Conservation (phyloP, 2,113 vertebrate genomes). For the Nesospiza acunhae region DNA sequence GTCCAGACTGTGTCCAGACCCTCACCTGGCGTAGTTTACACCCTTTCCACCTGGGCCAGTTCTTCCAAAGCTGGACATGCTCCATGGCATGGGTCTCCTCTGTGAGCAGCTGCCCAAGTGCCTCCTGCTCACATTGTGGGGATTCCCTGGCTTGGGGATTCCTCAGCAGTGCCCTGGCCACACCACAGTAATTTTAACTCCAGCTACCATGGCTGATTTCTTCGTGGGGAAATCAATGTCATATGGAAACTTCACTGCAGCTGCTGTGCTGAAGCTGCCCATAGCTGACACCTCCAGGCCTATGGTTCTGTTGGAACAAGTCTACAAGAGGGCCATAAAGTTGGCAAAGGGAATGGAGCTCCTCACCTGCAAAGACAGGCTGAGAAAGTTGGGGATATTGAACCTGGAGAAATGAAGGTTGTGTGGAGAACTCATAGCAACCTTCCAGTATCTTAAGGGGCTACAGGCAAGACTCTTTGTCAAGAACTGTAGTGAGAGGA, state of each 20-base stretch:
- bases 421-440: background rate
- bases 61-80: background rate
- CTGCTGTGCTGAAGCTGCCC: background rate
- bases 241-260: background rate
- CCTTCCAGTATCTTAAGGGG: background rate
- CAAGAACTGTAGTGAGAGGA: background rate
- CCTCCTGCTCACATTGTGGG: rapidly evolving
- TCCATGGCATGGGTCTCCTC: rapidly evolving
- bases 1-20: background rate
- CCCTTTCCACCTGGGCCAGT: background rate
- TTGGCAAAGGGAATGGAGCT: background rate
- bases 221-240: background rate
- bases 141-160: background rate
- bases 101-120: rapidly evolving
- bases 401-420: background rate
- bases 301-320: background rate
- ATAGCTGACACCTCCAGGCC: background rate
- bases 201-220: background rate
- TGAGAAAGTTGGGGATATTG: background rate
- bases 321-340: too few relatives aligned
- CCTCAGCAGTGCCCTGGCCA: background rate
- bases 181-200: background rate
- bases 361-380: background rate
- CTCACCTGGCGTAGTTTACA: background rate
- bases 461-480: background rate